A percentile compares a stretch with the other conserved stretches of the same genome.
Conservation (phyloP, 2,888 invertebrate genomes). For the Aphodius sticticus region DNA sequence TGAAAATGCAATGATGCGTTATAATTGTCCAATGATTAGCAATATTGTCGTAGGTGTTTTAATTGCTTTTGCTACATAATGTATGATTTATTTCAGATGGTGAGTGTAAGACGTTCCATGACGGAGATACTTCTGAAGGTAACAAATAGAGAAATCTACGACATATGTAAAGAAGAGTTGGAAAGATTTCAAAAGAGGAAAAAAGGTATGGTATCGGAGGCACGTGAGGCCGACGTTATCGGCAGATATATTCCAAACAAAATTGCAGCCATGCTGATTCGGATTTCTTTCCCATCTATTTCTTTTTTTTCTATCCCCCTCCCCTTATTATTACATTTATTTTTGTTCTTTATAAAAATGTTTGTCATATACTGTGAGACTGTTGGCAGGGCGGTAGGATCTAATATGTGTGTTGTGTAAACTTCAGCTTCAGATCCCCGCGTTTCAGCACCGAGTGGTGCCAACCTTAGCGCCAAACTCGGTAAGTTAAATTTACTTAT, state of each 20-base stretch:
- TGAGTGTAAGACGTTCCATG: slow-evolving; percentile 84
- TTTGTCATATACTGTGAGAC: slow-evolving; percentile 50
- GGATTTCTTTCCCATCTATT: slow-evolving; percentile 7
- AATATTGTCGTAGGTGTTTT: too few relatives aligned
- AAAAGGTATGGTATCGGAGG: slow-evolving; percentile 75
- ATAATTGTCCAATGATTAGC: too few relatives aligned
- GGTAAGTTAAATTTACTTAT: slow-evolving; percentile 73
- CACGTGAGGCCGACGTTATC: neutral
- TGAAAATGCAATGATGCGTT: too few relatives aligned
- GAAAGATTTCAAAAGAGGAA: slow-evolving; percentile 72
- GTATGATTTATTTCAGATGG: slow-evolving; percentile 70
- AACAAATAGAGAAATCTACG: slow-evolving; percentile 88
- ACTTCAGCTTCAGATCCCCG: slow-evolving; percentile 61
- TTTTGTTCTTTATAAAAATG: slow-evolving; percentile 28
- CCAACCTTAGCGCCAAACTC: slow-evolving; percentile 88
- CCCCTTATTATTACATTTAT: neutral
- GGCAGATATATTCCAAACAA: neutral
- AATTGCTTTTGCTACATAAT: neutral
- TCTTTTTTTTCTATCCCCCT: neutral
- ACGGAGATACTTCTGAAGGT: slow-evolving; percentile 95
- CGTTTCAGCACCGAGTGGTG: slow-evolving; percentile 62
- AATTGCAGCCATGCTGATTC: slow-evolving; percentile 9
- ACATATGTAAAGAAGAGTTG: slow-evolving; percentile 85
- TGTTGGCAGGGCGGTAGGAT: slow-evolving; percentile 57
- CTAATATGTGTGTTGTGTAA: slow-evolving; percentile 58